phyloP scores from a whole-genome alignment of 2,888 invertebrate species.

The Agrypnus murinus region DNA sequence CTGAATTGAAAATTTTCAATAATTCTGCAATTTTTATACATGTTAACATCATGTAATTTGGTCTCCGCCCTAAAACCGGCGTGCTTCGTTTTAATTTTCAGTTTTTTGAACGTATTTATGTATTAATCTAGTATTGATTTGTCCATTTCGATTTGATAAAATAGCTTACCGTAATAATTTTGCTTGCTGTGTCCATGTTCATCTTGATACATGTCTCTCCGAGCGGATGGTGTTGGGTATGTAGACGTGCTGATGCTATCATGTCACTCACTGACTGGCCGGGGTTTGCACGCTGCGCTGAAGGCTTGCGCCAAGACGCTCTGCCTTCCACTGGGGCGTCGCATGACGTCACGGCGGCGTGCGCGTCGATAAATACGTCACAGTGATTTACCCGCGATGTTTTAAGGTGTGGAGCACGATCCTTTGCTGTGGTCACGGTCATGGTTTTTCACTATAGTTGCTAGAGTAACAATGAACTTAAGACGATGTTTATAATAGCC shows the following conservation, averaged over 20 bases:
- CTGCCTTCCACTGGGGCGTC: conserved; percentile 33
- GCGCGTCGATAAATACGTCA: conserved; percentile 26
- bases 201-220: conserved; percentile 82
- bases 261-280: conserved; percentile 69
- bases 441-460: conserved; percentile 26
- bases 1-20: too few species aligned
- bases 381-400: conserved; percentile 19
- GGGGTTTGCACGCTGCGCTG: conserved; percentile 46
- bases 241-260: conserved; percentile 67
- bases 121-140: conserved; percentile 28
- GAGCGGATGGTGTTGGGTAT: conserved; percentile 72
- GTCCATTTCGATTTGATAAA: conserved; percentile 6
- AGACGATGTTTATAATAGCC: too few species aligned
- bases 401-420: conserved; percentile 24
- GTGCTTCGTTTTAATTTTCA: neutral
- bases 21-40: too few species aligned
- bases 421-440: conserved; percentile 29
- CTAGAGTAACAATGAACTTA: too few species aligned
- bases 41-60: neutral
- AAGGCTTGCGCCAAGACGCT: conserved; percentile 41
- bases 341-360: conserved; percentile 23
- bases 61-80: conserved; percentile 41
- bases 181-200: conserved; percentile 76
- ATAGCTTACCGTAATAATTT: conserved; percentile 69
- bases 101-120: neutral